These are phyloP conservation scores for Neoniphon sammara DNA, from an alignment of 2,797 vertebrate species.

Conservation along the genomic window DNA sequence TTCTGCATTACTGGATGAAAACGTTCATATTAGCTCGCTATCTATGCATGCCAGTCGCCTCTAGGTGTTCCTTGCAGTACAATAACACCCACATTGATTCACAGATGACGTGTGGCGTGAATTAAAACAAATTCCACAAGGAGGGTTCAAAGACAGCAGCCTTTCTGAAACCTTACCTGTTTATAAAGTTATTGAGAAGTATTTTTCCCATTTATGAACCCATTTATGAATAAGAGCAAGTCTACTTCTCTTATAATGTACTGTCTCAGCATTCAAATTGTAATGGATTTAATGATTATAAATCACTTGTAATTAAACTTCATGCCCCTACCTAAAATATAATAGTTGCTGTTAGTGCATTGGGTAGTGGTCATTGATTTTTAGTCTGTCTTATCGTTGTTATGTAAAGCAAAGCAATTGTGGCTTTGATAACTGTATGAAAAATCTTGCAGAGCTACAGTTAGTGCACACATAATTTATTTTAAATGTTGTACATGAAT, in stretches of 20 bases:
- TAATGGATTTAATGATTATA: neutral
- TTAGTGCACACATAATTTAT: slow-evolving; percentile 21
- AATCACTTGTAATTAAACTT: neutral
- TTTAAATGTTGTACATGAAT: slow-evolving; percentile 11
- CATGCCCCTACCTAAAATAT: neutral
- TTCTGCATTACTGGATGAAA: slow-evolving; percentile 50
- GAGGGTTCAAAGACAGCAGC: slow-evolving; percentile 32
- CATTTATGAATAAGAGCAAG: neutral
- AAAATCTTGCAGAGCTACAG: neutral
- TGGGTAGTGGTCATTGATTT: neutral
- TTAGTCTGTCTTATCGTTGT: neutral
- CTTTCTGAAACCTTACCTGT: neutral
- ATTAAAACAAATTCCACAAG: slow-evolving; percentile 39
- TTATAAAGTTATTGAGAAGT: neutral
- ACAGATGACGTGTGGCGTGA: slow-evolving; percentile 43
- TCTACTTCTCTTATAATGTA: neutral
- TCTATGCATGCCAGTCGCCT: slow-evolving; percentile 49
- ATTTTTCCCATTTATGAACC: neutral
- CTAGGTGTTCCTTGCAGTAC: slow-evolving; percentile 51
- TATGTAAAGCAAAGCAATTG: neutral
- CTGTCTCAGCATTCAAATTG: neutral
- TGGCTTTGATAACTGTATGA: neutral
- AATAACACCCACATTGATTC: slow-evolving; percentile 59
- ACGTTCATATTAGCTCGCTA: slow-evolving; percentile 53
- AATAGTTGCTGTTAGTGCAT: neutral